Evolutionary conservation across 2,113 vertebrate genomes (phyloP).

Genomic region (Marmota monax): DNA sequence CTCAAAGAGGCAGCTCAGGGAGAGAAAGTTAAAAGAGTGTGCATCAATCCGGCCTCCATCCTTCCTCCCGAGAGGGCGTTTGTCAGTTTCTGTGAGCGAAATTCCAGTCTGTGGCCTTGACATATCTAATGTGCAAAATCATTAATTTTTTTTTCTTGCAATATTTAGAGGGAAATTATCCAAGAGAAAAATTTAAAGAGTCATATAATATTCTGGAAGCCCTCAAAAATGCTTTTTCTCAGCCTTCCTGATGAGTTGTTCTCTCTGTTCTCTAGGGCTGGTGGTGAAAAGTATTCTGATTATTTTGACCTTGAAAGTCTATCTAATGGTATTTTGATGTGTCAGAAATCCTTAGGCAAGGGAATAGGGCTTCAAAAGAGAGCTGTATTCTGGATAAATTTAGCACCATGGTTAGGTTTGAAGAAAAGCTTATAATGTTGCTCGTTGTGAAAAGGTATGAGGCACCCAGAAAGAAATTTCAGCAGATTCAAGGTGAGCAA

Average conservation of each 20-base stretch:
- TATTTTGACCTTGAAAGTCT: not conserved
- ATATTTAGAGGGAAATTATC: constrained; percentile 30
- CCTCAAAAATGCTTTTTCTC: not conserved
- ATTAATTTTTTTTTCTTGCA: not conserved
- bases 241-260: not conserved
- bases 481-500: not conserved
- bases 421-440: not conserved
- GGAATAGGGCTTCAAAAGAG: not conserved
- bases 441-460: not conserved
- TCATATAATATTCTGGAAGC: not conserved
- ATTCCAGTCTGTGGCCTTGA: not conserved
- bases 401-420: not conserved
- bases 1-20: not conserved
- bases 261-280: constrained; percentile 37
- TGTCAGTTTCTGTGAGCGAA: not conserved
- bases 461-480: not conserved
- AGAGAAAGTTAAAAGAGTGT: constrained; percentile 24
- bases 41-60: not conserved
- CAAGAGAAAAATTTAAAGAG: constrained; percentile 47
- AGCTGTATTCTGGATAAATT: not conserved
- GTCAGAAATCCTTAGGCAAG: not conserved
- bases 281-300: constrained; percentile 26
- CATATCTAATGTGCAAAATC: not conserved
- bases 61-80: not conserved
- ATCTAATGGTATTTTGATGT: not conserved